Conservation (phyloP, 2,888 invertebrate species). For the Cordilura impudica region DNA sequence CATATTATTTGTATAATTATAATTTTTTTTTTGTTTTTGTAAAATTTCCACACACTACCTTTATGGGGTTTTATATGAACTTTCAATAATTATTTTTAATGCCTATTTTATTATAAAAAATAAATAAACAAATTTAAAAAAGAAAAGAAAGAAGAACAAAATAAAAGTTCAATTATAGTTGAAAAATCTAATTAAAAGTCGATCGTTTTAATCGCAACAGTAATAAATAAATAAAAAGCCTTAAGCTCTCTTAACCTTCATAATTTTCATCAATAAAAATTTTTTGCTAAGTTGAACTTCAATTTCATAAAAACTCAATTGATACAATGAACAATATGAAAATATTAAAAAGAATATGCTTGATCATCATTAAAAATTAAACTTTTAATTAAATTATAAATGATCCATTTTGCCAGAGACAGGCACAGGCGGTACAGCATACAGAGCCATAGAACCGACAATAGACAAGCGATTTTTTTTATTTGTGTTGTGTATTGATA, state of each 20-base stretch:
- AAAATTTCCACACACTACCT: no score
- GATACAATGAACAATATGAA: not conserved
- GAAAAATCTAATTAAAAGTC: not conserved
- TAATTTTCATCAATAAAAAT: slow-evolving; percentile 7
- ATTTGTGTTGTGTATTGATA: slow-evolving; percentile 6
- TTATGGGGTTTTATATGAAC: no score
- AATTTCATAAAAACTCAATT: not conserved
- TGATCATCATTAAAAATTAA: slow-evolving; percentile 16
- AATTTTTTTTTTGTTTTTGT: no score
- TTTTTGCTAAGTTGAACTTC: not conserved
- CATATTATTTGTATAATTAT: no score
- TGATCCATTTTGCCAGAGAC: no score
- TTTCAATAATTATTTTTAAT: no score
- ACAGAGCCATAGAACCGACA: no score
- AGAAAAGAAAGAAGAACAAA: not conserved
- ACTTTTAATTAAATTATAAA: slow-evolving; percentile 1
- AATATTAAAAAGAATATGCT: slow-evolving; percentile 6
- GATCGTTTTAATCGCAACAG: not conserved
- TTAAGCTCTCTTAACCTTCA: slow-evolving; percentile 39
- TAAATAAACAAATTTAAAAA: no score
- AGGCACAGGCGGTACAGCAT: no score
- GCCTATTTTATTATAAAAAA: no score
- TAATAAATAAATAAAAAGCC: not conserved
- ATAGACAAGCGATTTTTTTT: not conserved
- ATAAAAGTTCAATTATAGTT: not conserved